Conservation (phyloP, 2,888 invertebrate species). For the Erebia aethiops region DNA sequence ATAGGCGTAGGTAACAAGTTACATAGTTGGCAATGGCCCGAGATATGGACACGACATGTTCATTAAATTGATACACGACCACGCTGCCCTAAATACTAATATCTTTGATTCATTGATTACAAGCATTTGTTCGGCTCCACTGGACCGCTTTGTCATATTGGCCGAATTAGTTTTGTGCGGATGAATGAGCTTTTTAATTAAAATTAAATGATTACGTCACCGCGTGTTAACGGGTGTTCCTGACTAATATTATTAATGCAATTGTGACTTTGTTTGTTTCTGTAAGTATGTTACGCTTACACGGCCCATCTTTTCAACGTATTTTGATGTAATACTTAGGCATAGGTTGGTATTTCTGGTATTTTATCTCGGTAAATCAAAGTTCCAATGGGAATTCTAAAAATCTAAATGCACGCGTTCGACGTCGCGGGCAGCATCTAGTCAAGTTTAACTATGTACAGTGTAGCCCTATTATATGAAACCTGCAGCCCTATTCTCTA, state of each 20-base stretch:
- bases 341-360: too few relatives aligned
- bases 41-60: conserved; percentile 54
- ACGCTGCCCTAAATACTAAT: conserved; percentile 52
- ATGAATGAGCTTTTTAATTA: conserved; percentile 5
- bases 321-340: too few relatives aligned
- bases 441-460: too few relatives aligned
- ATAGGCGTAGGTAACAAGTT: conserved; percentile 31
- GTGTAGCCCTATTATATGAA: too few relatives aligned
- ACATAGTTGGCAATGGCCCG: conserved; percentile 41
- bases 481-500: too few relatives aligned
- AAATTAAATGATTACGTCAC: neutral
- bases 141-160: conserved; percentile 7
- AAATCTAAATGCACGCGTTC: too few relatives aligned
- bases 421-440: too few relatives aligned
- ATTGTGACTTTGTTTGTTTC: too few relatives aligned
- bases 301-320: too few relatives aligned
- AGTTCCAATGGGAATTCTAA: too few relatives aligned
- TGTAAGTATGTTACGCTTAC: too few relatives aligned
- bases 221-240: neutral
- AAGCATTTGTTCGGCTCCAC: conserved; percentile 21
- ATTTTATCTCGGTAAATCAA: too few relatives aligned
- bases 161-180: conserved; percentile 4
- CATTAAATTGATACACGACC: conserved; percentile 52
- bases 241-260: neutral
- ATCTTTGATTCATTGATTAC: conserved; percentile 35